These are phyloP conservation scores for Zaprionus capensis DNA, from an alignment of 1,140 invertebrate species.

Conservation along the genomic window DNA sequence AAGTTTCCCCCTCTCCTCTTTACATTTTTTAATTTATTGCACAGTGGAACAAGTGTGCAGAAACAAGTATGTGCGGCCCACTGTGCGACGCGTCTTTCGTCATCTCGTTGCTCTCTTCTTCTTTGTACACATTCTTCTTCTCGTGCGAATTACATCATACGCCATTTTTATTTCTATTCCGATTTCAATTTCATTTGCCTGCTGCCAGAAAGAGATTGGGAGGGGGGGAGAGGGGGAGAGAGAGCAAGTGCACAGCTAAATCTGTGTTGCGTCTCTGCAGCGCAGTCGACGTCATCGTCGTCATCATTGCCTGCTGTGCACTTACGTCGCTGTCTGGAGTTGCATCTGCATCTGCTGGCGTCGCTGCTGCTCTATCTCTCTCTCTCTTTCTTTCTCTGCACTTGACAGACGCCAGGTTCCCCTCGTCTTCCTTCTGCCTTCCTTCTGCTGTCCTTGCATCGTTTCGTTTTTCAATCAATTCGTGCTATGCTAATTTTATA, in stretches of 20 bases:
- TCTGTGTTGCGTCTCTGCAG: too few relatives aligned
- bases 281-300: too few relatives aligned
- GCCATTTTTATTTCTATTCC: constrained; percentile 47
- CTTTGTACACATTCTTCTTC: neutral
- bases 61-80: neutral
- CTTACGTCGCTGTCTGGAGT: neutral
- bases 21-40: constrained; percentile 3
- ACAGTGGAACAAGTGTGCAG: neutral
- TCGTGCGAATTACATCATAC: constrained; percentile 47
- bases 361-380: neutral
- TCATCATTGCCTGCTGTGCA: too few relatives aligned
- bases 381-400: neutral
- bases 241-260: constrained; percentile 1
- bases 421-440: neutral
- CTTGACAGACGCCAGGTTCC: too few relatives aligned
- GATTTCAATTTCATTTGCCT: constrained; percentile 39
- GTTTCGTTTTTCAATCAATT: constrained; percentile 25
- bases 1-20: neutral
- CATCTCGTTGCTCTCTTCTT: neutral
- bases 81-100: constrained; percentile 4
- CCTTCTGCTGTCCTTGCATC: neutral
- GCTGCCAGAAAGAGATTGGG: neutral
- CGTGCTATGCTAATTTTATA: constrained; percentile 63
- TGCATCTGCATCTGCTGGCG: neutral
- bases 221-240: neutral